phyloP scores from a whole-genome alignment of 2,888 invertebrate species.

The Dryococelus australis region DNA sequence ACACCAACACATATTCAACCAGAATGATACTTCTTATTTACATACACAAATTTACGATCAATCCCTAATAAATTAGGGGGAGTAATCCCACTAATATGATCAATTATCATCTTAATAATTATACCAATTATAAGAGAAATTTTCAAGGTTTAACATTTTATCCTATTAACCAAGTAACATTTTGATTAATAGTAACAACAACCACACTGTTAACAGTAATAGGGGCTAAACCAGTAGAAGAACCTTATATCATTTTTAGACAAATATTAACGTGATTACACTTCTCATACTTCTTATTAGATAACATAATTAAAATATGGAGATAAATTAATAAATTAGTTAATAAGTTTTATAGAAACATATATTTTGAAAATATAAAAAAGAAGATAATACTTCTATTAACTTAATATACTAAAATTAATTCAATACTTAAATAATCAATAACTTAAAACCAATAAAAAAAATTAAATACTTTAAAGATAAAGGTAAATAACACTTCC shows the following conservation, averaged over 20 bases:
- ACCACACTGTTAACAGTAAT: slow-evolving; percentile 75
- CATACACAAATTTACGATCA: slow-evolving; percentile 80
- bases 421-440: slow-evolving; percentile 53
- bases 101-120: slow-evolving; percentile 72
- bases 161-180: slow-evolving; percentile 53
- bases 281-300: slow-evolving; percentile 66
- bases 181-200: slow-evolving; percentile 55
- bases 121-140: slow-evolving; percentile 67
- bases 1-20: slow-evolving; percentile 82
- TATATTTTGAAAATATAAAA: slow-evolving; percentile 76
- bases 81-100: slow-evolving; percentile 70
- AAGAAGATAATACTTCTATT: slow-evolving; percentile 67
- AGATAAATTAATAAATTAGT: slow-evolving; percentile 61
- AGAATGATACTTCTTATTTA: slow-evolving; percentile 86
- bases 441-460: too few relatives aligned
- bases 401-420: slow-evolving; percentile 56
- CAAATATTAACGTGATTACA: slow-evolving; percentile 69
- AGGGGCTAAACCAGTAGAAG: slow-evolving; percentile 73
- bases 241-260: slow-evolving; percentile 68
- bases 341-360: slow-evolving; percentile 71
- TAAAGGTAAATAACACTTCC: too few relatives aligned
- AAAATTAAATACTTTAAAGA: too few relatives aligned
- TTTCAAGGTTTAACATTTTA: slow-evolving; percentile 69
- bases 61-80: slow-evolving; percentile 83
- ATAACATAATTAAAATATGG: slow-evolving; percentile 62